Conservation (phyloP, 2,888 invertebrate genomes). For the Agrenia bidenticulata region DNA sequence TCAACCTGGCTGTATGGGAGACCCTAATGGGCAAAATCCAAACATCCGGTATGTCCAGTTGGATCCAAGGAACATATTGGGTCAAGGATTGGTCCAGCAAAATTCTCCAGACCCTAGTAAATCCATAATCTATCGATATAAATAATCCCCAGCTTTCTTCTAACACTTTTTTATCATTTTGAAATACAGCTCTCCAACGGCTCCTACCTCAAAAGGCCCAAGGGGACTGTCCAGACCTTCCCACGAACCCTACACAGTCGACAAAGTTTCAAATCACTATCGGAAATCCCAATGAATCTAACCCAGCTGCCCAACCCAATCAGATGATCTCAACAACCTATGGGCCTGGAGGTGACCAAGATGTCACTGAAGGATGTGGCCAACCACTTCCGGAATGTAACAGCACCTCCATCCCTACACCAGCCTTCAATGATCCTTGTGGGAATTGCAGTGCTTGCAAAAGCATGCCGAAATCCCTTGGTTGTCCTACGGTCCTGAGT, state of each 20-base stretch:
- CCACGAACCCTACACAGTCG: constrained; percentile 23
- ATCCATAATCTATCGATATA: too few relatives aligned
- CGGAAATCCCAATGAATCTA: constrained; percentile 21
- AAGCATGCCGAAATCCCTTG: background rate
- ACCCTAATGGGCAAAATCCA: constrained; percentile 30
- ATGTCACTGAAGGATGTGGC: background rate
- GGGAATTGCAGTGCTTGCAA: constrained; percentile 32
- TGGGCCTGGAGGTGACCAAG: background rate
- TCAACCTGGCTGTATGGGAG: constrained; percentile 19
- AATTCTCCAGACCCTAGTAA: constrained; percentile 8
- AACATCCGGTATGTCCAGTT: constrained; percentile 31
- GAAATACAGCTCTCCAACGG: too few relatives aligned
- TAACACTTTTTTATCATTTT: too few relatives aligned
- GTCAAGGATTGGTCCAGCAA: constrained; percentile 25
- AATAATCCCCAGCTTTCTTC: too few relatives aligned
- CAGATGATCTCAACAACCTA: constrained; percentile 20
- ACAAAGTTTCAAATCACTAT: constrained; percentile 33
- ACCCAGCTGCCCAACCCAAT: constrained; percentile 23
- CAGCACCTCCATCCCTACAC: background rate
- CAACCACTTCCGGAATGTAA: background rate
- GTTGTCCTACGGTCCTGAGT: background rate
- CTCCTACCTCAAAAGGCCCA: too few relatives aligned
- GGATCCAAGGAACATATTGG: constrained; percentile 26
- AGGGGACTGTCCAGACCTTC: constrained; percentile 30
- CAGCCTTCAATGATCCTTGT: constrained; percentile 23